Percentiles rank a stretch among this genome's conserved stretches.
Conservation (phyloP, 2,797 vertebrate genomes). For the Botia almorhae region DNA sequence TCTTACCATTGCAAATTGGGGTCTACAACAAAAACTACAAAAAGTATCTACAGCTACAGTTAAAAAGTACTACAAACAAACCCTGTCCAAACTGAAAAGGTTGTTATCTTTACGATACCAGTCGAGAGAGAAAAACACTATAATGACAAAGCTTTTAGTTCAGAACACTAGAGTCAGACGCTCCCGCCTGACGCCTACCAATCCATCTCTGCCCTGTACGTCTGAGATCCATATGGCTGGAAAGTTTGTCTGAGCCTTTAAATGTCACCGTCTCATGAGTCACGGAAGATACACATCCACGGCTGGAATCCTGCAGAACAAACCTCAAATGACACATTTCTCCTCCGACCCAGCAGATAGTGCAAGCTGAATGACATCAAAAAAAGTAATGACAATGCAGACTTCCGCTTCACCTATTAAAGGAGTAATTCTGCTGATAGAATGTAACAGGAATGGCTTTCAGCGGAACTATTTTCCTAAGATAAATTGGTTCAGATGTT, state of each 20-base stretch:
- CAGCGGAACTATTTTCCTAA: neutral
- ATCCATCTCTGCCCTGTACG: neutral
- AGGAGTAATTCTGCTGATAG: conserved; percentile 11
- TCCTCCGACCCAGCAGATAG: neutral
- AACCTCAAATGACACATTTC: conserved; percentile 19
- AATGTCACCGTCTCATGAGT: conserved; percentile 41
- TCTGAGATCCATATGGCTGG: conserved; percentile 12
- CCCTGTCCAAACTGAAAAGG: neutral
- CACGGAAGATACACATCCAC: conserved; percentile 12
- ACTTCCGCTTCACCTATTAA: conserved; percentile 17
- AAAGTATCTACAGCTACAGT: neutral
- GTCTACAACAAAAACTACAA: neutral
- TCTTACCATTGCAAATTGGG: neutral
- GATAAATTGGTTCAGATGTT: conserved; percentile 25
- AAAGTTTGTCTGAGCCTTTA: conserved; percentile 30
- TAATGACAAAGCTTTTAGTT: conserved; percentile 1
- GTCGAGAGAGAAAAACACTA: no score
- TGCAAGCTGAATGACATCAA: neutral
- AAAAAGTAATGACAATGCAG: neutral
- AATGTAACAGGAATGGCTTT: conserved; percentile 20
- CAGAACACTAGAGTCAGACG: neutral
- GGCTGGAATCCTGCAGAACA: neutral
- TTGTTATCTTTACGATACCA: neutral
- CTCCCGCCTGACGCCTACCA: neutral
- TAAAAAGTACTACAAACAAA: neutral